Base-by-base conservation (phyloP, 2,797 vertebrate genomes). In the Lepilemur septentrionalis region DNA sequence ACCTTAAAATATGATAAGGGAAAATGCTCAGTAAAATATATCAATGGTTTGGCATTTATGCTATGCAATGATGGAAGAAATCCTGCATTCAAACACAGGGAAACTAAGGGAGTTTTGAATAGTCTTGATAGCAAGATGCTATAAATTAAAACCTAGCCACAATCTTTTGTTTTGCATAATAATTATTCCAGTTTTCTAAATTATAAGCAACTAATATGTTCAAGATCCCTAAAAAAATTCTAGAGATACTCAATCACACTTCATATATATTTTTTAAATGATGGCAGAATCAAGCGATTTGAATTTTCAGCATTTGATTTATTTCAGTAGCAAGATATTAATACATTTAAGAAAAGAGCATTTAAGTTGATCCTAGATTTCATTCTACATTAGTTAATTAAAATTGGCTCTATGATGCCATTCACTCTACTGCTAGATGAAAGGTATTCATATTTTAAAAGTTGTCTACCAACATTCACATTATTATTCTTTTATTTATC, bases 11-110 rank as follows among this genome's bases (percentile, higher is more conserved):
- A 6, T 78, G 67, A 79, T 57, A 91, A 84, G 43, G 48, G 32
- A 91, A 91, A 97, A 89, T 89, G 81, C 88, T 92, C 55, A 95
- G 15, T 7, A 55, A 93, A 91, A 20, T 7, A 38, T 41, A 80
- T 55, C 32, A 30, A 2, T 69, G n/a, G 4, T 48, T 89, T 91
- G 52, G 4, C 25, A 38, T 61, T 92, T 85, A 57, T 22, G 17
- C 4, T 67, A 32, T 7, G 14, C 1, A 65, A 25, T 46, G 38
- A 94, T 69, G 8, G 67, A 59, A 85, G 59, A 83, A 86, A 70
- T 15, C 10, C 9, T 85, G 28, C 20, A 55, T n/a, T 43, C 18
- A 90, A 80, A 81, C 20, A 75, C 11, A 78, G 1, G 15, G 25
- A 20, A 87, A 70, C 1, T 3, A 85, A 93, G 9, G 4, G 7